These are phyloP conservation scores for Bergia puertoricense DNA, from an alignment of 92 coral and sea anemone species.

Conservation along the genomic window DNA sequence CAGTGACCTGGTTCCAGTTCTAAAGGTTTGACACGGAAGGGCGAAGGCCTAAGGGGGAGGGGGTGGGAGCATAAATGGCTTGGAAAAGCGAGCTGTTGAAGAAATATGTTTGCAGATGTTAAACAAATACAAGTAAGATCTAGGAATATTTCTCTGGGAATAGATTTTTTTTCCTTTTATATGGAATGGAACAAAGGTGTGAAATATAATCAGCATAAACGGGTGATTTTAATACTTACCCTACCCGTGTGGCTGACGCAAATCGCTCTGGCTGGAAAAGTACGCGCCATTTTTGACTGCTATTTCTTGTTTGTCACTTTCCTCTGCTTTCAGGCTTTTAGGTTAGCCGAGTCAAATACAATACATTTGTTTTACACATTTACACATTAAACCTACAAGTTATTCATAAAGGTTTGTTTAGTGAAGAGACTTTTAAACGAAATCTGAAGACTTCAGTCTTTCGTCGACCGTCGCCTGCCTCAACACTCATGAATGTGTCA, in stretches of 20 bases:
- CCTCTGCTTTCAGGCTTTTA: background rate
- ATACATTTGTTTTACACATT: too few species aligned
- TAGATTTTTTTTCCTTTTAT: background rate
- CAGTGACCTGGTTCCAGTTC: constrained; percentile 4
- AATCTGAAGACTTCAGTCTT: too few species aligned
- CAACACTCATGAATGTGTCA: too few species aligned
- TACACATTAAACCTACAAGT: too few species aligned
- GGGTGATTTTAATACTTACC: background rate
- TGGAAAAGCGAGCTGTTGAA: background rate
- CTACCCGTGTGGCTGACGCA: background rate
- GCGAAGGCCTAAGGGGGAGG: background rate
- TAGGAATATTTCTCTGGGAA: background rate
- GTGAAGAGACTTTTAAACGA: too few species aligned
- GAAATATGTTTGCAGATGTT: background rate
- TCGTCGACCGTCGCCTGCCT: too few species aligned
- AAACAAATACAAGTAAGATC: background rate
- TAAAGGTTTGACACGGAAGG: background rate
- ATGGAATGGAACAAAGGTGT: background rate
- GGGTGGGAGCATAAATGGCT: background rate
- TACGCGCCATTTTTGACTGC: constrained; percentile 2
- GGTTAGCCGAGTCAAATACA: background rate
- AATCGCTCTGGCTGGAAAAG: background rate
- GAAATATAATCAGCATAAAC: too few species aligned
- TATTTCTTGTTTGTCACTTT: too few species aligned
- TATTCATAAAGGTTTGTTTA: too few species aligned